Base-by-base conservation (phyloP, 1,140 invertebrate genomes). In the Cotesia vestalis region DNA sequence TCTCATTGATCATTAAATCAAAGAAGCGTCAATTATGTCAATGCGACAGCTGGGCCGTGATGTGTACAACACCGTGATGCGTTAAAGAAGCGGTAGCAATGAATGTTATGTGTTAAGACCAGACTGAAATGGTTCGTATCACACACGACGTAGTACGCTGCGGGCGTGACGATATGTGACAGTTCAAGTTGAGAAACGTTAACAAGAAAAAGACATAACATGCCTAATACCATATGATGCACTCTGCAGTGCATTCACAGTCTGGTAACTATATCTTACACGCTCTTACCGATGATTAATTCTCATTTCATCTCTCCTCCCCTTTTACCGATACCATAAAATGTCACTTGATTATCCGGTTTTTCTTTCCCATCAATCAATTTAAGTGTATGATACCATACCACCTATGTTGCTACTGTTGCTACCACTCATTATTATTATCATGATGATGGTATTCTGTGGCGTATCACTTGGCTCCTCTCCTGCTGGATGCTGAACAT, bases 361-460 rank as follows among this genome's bases (percentile, higher is more conserved):
- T 78, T 78, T 80, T 78, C 52, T 66, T 38, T 73, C 73, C 72
- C 78, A 80, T 81, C 78, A 78, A 82, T 83, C 79, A 77, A 77
- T 79, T 82, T 80, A 81, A 76, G 75, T 76, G 69, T 74, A 62
- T 52, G 68, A 59, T 59, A 11, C 53, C 17, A 14, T 55, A 14
- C 57, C 9, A 59, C 20, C 40, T 46, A 46, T 46, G 40, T 9
- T 46, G 40, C 40, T 46, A 46, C 40, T 46, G 40, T 46, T 46
- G 40, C 40, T 46, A 46, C 5, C 40, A 46, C 40, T 46, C 40
- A 46, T 46, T 46, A 46, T 46, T 46, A 46, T 46, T 46, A 46
- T 46, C 40, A 46, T 46, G 40, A 46, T 46, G 40, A 46, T 46
- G 40, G 2, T 8, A 46, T 11, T 46, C 40, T 46, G 40, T 46